Conservation (phyloP, 2,113 vertebrate genomes). For the Sterrhoptilus dennistouni region DNA sequence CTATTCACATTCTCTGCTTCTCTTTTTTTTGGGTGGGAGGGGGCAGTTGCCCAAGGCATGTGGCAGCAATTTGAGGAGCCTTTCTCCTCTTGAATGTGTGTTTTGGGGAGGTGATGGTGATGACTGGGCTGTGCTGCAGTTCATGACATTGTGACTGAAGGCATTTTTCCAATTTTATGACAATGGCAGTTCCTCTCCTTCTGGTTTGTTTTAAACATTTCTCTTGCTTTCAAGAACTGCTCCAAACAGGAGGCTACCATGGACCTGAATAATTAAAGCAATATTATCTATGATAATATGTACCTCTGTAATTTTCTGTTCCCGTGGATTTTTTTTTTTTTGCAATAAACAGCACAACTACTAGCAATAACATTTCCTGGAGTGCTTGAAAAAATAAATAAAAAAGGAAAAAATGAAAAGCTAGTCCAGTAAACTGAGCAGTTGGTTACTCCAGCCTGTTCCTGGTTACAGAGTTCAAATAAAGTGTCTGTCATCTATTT, state of each 20-base stretch:
- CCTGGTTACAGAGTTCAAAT: slow-evolving; percentile 31
- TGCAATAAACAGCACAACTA: slow-evolving; percentile 18
- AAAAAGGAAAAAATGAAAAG: not conserved
- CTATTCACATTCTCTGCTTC: not conserved
- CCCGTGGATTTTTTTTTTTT: not conserved
- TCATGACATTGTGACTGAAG: slow-evolving; percentile 10
- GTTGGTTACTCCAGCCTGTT: not conserved
- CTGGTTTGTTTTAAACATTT: not conserved
- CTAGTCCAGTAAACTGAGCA: slow-evolving; percentile 3
- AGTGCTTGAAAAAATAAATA: slow-evolving; percentile 17
- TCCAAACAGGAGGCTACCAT: not conserved
- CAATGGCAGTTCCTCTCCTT: not conserved
- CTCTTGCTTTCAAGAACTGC: slow-evolving; percentile 23
- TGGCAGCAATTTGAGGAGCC: not conserved
- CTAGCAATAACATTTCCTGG: slow-evolving; percentile 61
- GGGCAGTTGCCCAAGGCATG: not conserved
- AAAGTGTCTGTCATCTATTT: not conserved
- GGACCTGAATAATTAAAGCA: slow-evolving; percentile 45
- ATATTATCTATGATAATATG: slow-evolving; percentile 61
- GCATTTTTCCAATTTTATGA: not conserved
- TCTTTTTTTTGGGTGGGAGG: not conserved
- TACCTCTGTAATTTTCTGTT: slow-evolving; percentile 28
- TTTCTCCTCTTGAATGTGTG: not conserved
- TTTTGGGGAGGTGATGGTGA: not conserved
- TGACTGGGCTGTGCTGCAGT: not conserved